Base-by-base conservation (phyloP, 2,113 vertebrate genomes). In the Eurypyga helias region DNA sequence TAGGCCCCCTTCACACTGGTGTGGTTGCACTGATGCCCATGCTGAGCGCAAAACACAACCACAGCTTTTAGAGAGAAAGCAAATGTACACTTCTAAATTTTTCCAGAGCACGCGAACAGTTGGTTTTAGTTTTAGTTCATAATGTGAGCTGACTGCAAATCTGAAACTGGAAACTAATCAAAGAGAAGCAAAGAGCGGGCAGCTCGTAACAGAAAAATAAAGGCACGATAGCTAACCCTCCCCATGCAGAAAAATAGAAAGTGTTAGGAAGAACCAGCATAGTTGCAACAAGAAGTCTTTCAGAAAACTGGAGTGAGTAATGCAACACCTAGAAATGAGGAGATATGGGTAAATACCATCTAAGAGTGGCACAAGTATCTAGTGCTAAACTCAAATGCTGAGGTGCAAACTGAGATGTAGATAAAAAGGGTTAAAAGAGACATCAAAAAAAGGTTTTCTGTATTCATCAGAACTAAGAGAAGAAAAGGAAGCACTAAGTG, bases 141-240 rank as follows among this genome's bases (percentile, higher is more conserved):
- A 43, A 33, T 0, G 0, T 29, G 71, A 83, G 29, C 3, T 1
- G 48, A 31, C 36, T 60, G 86, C 51, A 21, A 91, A 91, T 51
- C 49, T 58, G 96, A 95, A 95, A 92, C 66, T 20, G 33, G 91
- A 95, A 86, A 67, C 79, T 19, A 43, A 90, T n/a, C 31, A 51
- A 52, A 66, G 79, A 72, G 75, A 71, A 79, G 48, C 61, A 51
- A 81, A 92, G 78, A 90, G 91, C 77, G 83, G 48, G 95, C 76
- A 83, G 83, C 45, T 38, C 1, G 1, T 14, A 36, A 28, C 51
- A 67, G 57, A 80, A 71, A 66, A 69, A 80, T n/a, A 86, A 87
- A 79, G 34, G 24, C 62, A 64, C 14, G 4, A 23, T 0, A 67
- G 31, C 45, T 86, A 88, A 83, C 33, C 19, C 28, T 90, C 54